Evolutionary conservation across 2,797 vertebrate species (phyloP).

Genomic region (Synanceia verrucosa): DNA sequence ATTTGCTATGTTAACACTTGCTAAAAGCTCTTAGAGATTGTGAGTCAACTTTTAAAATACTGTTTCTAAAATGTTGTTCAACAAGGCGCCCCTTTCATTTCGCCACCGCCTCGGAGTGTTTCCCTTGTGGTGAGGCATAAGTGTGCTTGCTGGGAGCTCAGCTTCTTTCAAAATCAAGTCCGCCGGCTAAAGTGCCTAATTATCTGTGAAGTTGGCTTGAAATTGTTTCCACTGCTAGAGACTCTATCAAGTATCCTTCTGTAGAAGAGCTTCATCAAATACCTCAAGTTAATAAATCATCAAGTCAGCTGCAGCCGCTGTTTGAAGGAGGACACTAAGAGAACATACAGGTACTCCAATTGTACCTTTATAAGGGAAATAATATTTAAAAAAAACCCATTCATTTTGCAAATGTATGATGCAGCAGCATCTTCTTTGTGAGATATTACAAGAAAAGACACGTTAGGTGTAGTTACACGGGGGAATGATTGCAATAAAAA

Average conservation of each 20-base stretch:
- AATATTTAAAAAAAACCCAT: slow-evolving; percentile 24
- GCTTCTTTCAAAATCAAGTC: slow-evolving; percentile 74
- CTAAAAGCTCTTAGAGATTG: not conserved
- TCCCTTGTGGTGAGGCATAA: slow-evolving; percentile 26
- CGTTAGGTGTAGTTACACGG: not conserved
- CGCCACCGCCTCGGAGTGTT: slow-evolving; percentile 20
- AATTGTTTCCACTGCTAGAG: slow-evolving; percentile 77
- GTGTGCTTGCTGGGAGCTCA: slow-evolving; percentile 42
- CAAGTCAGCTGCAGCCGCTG: slow-evolving; percentile 42
- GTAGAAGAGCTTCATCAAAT: slow-evolving; percentile 73
- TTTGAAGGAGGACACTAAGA: slow-evolving; percentile 24
- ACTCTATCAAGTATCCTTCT: slow-evolving; percentile 72
- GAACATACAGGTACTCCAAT: slow-evolving; percentile 11
- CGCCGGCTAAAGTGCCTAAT: slow-evolving; percentile 77
- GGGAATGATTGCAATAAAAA: not conserved
- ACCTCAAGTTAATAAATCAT: slow-evolving; percentile 79
- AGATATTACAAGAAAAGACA: slow-evolving; percentile 3
- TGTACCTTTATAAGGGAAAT: slow-evolving; percentile 1
- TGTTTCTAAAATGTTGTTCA: slow-evolving; percentile 13
- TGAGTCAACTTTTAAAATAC: slow-evolving; percentile 14
- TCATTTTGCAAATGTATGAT: slow-evolving; percentile 1
- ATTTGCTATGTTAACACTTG: not conserved
- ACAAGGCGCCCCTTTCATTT: slow-evolving; percentile 2
- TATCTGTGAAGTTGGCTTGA: slow-evolving; percentile 80
- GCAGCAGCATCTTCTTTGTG: slow-evolving; percentile 1